These are phyloP conservation scores for Plecturocebus donacophilus DNA, from an alignment of 2,113 vertebrate species.

Conservation along the genomic window DNA sequence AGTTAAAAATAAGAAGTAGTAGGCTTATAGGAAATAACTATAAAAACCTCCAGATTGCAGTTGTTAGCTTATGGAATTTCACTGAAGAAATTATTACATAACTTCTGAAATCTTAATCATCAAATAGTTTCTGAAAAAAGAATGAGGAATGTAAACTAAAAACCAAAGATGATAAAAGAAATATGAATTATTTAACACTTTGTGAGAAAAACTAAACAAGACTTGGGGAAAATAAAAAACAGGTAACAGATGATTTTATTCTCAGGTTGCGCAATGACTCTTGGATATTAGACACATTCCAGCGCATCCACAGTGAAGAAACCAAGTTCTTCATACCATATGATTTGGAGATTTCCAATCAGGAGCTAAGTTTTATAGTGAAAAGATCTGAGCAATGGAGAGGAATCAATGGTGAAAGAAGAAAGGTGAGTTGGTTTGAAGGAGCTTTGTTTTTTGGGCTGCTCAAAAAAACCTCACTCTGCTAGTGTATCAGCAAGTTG, in stretches of 20 bases:
- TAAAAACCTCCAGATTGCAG: not conserved
- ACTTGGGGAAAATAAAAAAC: not conserved
- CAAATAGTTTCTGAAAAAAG: not conserved
- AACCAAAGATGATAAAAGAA: not conserved
- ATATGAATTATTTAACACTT: not conserved
- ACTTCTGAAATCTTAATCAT: not conserved
- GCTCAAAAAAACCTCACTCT: not conserved
- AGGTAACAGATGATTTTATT: not conserved
- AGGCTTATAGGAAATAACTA: not conserved
- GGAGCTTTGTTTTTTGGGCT: not conserved
- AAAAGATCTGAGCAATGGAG: conserved; percentile 95
- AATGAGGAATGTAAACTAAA: not conserved
- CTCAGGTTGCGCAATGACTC: conserved; percentile 89
- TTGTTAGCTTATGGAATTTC: not conserved
- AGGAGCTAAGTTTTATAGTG: conserved; percentile 93
- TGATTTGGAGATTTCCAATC: conserved; percentile 94
- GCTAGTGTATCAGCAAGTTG: not conserved
- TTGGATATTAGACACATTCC: conserved; percentile 90
- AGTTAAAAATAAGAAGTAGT: not conserved
- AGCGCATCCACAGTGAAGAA: conserved; percentile 88
- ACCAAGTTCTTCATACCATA: conserved; percentile 89
- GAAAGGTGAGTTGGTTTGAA: conserved; percentile 87
- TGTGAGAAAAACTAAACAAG: not conserved
- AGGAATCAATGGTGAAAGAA: conserved; percentile 91
- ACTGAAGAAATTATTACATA: not conserved